Base-by-base conservation (phyloP, 92 coral and sea anemone genomes). In the Phenganax subtilis region DNA sequence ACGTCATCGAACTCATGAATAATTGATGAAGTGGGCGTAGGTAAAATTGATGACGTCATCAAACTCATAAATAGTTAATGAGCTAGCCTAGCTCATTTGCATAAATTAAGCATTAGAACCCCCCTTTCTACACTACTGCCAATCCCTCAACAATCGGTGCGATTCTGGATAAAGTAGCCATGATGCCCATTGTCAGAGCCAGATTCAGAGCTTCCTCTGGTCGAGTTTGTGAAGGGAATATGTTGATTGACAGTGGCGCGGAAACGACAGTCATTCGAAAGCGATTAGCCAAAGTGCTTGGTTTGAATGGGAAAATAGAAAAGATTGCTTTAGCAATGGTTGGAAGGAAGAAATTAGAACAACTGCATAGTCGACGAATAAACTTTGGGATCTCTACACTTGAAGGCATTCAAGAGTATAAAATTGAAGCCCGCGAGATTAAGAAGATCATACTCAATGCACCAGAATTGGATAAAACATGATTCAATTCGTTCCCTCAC, bases 191-290 rank as follows among this genome's bases (percentile, higher is more conserved):
- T 20, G 80, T 88, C 9, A 67, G 88, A 77, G 88, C 76, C 62
- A 82, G 76, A 8, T 88, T 88, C 78, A 76, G 71, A 85, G 86
- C 88, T 25, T 12, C 76, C 1, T 85, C 85, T 70, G 91, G 91
- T 8, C 27, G 86, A 58, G 71, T 82, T 9, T 70, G 82, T 10
- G 83, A 88, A 60, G 91, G 88, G 28, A 88, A 88, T 52, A 81
- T 82, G 14, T 85, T 88, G 14, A 67, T 88, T 30, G 91, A 85
- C 77, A 85, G 88, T 27, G 88, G 90, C 63, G 90, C 90, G 44
- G 88, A 69, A n/a, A 88, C 88, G 10, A 87, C 90, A 8, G 90
- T 85, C 57, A 87, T 87, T 12, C 71, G 80, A 37, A 80, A 68
- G 75, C 88, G 75, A 10, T 87, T 87, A 29, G 90, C 88, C 47